phyloP scores from a whole-genome alignment of 1,140 invertebrate species.

The Thalassaphorura encarpata region DNA sequence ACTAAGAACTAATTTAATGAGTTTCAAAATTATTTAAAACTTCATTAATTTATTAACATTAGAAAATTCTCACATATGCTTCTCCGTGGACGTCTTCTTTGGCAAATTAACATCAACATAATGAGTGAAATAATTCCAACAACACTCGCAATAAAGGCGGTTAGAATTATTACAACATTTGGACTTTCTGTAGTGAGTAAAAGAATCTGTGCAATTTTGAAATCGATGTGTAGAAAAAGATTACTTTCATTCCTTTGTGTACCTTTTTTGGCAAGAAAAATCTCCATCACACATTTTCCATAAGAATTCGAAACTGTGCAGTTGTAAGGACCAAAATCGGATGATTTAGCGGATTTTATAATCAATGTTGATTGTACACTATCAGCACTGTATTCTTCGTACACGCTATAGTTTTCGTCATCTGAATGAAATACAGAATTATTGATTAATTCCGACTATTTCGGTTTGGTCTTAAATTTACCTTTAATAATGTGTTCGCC shows the following conservation, averaged over 20 bases:
- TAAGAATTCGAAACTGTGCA: slow-evolving; percentile 86
- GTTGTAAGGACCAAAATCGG: slow-evolving; percentile 86
- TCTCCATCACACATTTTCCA: slow-evolving; percentile 70
- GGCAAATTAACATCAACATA: slow-evolving; percentile 53
- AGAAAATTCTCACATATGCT: slow-evolving; percentile 36
- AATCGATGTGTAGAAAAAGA: no score
- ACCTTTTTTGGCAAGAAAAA: slow-evolving; percentile 78
- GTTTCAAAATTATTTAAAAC: background rate
- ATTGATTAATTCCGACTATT: no score
- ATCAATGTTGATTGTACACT: slow-evolving; percentile 69
- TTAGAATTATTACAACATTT: slow-evolving; percentile 43
- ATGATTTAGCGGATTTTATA: slow-evolving; percentile 66
- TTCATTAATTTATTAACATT: background rate
- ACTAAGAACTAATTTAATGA: slow-evolving; percentile 19
- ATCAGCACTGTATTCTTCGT: slow-evolving; percentile 48
- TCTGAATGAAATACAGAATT: no score
- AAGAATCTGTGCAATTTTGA: background rate
- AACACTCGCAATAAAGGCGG: slow-evolving; percentile 53
- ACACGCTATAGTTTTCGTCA: slow-evolving; percentile 42
- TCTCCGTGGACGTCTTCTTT: slow-evolving; percentile 46
- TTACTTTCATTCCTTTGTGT: slow-evolving; percentile 47
- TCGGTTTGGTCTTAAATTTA: no score
- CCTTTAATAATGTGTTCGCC: slow-evolving; percentile 65
- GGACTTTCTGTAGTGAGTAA: slow-evolving; percentile 47
- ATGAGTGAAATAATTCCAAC: slow-evolving; percentile 52